Conservation (phyloP, 1,140 invertebrate genomes). For the Temnothorax longispinosus region DNA sequence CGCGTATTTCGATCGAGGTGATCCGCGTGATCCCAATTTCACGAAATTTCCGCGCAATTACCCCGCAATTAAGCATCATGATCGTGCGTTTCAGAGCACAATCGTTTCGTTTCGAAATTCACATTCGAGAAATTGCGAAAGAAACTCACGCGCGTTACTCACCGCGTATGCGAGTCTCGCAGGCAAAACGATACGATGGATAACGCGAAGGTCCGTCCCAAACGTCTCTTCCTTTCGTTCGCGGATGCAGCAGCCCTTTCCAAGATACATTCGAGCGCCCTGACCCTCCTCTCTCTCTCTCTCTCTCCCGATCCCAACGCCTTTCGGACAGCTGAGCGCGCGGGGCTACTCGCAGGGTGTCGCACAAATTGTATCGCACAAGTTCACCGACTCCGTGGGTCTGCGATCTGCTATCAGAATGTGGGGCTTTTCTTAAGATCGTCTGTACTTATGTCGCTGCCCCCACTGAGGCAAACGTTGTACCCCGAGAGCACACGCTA, state of each 20-base stretch:
- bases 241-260: neutral
- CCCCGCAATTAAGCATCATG: neutral
- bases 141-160: neutral
- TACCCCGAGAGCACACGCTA: conserved; percentile 28
- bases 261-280: neutral
- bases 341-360: neutral
- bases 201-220: neutral
- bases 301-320: too few species aligned
- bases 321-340: neutral
- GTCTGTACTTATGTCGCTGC: conserved; percentile 82
- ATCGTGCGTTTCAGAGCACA: conserved; percentile 18
- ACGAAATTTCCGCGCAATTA: conserved; percentile 10
- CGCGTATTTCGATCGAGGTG: neutral
- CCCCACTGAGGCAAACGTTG: conserved; percentile 75
- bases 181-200: neutral
- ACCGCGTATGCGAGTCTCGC: conserved; percentile 3
- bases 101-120: conserved; percentile 16
- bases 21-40: neutral
- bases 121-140: neutral
- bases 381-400: conserved; percentile 78
- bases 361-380: neutral
- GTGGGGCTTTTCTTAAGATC: conserved; percentile 83
- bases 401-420: conserved; percentile 83
- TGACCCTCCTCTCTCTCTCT: neutral
- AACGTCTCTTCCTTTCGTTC: conserved; percentile 1